Conservation (phyloP, 2,113 vertebrate species). For the Lagopus leucura region DNA sequence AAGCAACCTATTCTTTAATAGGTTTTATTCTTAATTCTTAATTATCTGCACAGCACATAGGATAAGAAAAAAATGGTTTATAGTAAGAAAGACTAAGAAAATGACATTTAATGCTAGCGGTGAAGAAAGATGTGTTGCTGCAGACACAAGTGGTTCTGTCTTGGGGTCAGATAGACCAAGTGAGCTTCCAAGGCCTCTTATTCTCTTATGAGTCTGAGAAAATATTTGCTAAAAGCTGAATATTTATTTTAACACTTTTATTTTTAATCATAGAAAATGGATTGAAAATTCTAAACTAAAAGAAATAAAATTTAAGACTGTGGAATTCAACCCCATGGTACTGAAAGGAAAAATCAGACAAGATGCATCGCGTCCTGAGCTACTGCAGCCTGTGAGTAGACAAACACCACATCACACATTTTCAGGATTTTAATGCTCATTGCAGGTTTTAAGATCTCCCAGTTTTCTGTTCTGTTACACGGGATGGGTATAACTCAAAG, state of each 20-base stretch:
- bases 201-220: background rate
- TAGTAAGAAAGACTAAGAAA: background rate
- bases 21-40: no score
- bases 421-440: background rate
- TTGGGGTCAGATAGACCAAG: background rate
- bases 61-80: background rate
- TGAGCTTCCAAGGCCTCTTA: background rate
- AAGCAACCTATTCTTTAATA: background rate
- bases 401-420: background rate
- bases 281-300: constrained; percentile 90
- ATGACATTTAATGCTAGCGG: background rate
- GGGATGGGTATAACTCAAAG: background rate
- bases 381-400: constrained; percentile 93
- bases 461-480: background rate
- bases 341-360: constrained; percentile 92
- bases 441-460: background rate
- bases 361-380: constrained; percentile 90
- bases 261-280: constrained; percentile 83
- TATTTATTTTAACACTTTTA: background rate
- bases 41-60: background rate
- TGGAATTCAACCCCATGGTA: constrained; percentile 95
- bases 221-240: background rate
- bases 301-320: constrained; percentile 88
- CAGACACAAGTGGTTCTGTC: background rate
- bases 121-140: background rate